Conservation (phyloP, 2,797 vertebrate genomes). For the Tinamus major region DNA sequence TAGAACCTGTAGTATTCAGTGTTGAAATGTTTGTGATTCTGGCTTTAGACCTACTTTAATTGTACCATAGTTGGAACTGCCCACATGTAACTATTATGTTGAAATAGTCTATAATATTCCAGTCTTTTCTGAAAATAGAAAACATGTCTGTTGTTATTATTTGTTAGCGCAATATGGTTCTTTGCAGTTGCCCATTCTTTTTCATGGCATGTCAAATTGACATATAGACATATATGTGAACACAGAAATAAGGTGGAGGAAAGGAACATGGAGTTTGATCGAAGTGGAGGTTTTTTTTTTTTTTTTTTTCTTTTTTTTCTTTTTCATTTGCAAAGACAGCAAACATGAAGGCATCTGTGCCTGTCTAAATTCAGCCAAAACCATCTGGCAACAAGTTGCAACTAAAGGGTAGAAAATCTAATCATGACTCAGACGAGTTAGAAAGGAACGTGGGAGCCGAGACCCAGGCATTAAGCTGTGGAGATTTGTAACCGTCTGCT, state of each 20-base stretch:
- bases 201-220: not conserved
- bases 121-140: not conserved
- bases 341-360: conserved; percentile 38
- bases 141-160: not conserved
- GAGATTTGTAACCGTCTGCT: not conserved
- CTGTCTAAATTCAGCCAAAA: conserved; percentile 60
- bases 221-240: not conserved
- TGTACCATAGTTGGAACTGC: not conserved
- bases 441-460: not conserved
- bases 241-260: not conserved
- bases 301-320: not conserved
- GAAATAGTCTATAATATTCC: not conserved
- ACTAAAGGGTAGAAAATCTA: conserved; percentile 45
- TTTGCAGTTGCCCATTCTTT: not conserved
- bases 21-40: not conserved
- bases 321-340: conserved; percentile 21
- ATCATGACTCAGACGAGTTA: conserved; percentile 46
- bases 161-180: not conserved
- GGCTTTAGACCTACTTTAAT: not conserved
- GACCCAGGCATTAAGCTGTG: not conserved
- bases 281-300: not conserved
- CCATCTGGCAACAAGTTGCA: conserved; percentile 54
- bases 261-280: not conserved
- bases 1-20: not conserved
- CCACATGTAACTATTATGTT: not conserved